Conservation (phyloP, 2,888 invertebrate species). For the Didymodactylos carnosus region DNA sequence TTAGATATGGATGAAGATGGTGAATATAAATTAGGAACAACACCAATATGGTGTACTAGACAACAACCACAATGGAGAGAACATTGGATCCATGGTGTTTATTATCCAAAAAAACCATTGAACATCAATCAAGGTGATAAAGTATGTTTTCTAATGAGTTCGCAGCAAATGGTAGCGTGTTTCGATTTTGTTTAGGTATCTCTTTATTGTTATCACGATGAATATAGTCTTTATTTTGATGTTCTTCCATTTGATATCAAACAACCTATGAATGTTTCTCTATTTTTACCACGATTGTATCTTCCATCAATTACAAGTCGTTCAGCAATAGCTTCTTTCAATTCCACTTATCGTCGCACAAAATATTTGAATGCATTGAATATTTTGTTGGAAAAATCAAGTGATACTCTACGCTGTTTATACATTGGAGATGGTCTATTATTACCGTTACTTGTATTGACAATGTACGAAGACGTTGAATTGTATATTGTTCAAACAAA, state of each 20-base stretch:
- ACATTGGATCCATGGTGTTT: constrained; percentile 98
- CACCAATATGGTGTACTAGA: constrained; percentile 74
- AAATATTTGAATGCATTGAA: constrained; percentile 46
- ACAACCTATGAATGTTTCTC: too few relatives aligned
- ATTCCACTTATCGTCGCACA: constrained; percentile 48
- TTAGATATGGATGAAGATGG: constrained; percentile 63
- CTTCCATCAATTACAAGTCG: constrained; percentile 44
- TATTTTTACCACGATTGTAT: neutral
- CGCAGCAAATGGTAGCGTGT: constrained; percentile 32
- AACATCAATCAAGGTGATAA: constrained; percentile 1
- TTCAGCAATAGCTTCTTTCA: constrained; percentile 64
- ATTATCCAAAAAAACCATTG: constrained; percentile 44
- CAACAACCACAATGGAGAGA: constrained; percentile 97
- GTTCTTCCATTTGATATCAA: too few relatives aligned
- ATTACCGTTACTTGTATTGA: neutral
- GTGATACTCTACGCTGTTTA: constrained; percentile 36
- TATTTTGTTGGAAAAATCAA: constrained; percentile 41
- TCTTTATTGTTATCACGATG: constrained; percentile 62
- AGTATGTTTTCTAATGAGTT: neutral
- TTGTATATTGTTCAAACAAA: neutral
- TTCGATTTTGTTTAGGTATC: constrained; percentile 42
- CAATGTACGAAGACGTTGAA: neutral
- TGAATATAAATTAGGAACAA: constrained; percentile 51
- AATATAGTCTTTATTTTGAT: constrained; percentile 78
- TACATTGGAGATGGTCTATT: constrained; percentile 52